Evolutionary conservation across 37 sponge, comb jelly and placozoan genomes (phyloP), one percentile per base, ranked within the genome.

Genomic region (Cliona cf. orientalis): DNA sequence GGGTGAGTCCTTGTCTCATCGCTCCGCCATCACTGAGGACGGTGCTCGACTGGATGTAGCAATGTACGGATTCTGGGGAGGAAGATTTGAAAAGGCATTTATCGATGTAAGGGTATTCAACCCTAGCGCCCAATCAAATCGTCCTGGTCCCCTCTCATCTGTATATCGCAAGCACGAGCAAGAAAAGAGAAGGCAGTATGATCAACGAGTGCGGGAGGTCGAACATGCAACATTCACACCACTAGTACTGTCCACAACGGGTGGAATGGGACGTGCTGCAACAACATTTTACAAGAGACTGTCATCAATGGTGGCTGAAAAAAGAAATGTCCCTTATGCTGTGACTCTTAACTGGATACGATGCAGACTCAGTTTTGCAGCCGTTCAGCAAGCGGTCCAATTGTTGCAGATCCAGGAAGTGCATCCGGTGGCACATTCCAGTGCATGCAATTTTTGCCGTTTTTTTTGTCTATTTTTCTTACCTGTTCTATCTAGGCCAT

Each of bases 181-280:
- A n/a, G 64, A 60, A 42, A 81, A 81, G 63, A 73, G 38, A 74
- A 25, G 75, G 17, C 36, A 34, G 44, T 74, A 83, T 53, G 75
- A 73, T 7, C 84, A 83, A 46, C 84, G 84, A 9, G 57, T 83
- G 4, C 37, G 75, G 12, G 75, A 83, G 14, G 35, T 83, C 3
- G 84, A 83, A 41, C 74, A 83, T 66, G 75, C 65, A 7, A 39
- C 62, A 14, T 83, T 83, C 58, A 74, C 75, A 33, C 84, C 75
- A 21, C 66, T 83, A 5, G 67, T 83, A 2, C 53, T 83, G 17
- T 66, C 84, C 38, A 74, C 84, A 7, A 83, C 75, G 46, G 84
- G 84, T n/a, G 84, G 84, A 45, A 83, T 83, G 84, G 84, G 84
- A 25, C 56, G 32, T 14, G 67, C 63, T 34, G 84, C 68, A 34